Evolutionary conservation across 2,797 vertebrate species (phyloP).

Genomic region (Anabas testudineus): DNA sequence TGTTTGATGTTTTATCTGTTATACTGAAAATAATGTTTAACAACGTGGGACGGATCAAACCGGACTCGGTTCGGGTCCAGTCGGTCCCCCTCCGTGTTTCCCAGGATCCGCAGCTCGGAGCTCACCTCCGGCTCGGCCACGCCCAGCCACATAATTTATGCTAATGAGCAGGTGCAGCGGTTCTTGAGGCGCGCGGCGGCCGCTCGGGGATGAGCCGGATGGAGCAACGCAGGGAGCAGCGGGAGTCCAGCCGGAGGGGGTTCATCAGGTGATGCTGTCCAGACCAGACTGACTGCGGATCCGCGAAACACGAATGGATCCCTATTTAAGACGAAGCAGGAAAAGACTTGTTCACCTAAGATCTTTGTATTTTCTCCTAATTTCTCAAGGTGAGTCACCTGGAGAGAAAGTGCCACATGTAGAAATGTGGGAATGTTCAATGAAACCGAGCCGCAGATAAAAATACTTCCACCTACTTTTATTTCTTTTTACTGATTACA

Average conservation of each 20-base stretch:
- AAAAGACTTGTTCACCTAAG: slow-evolving; percentile 67
- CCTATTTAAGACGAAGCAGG: slow-evolving; percentile 71
- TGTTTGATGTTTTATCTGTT: no score
- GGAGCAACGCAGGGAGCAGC: slow-evolving; percentile 69
- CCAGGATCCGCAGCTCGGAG: not conserved
- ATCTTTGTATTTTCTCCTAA: slow-evolving; percentile 74
- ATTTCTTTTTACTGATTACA: slow-evolving; percentile 61
- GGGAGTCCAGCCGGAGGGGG: slow-evolving; percentile 64
- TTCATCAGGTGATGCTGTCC: slow-evolving; percentile 74
- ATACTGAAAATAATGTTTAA: no score
- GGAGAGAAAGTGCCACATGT: not conserved
- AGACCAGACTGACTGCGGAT: slow-evolving; percentile 75
- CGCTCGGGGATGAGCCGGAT: slow-evolving; percentile 65
- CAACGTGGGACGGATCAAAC: not conserved
- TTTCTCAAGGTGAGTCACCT: slow-evolving; percentile 83
- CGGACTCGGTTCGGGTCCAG: no score
- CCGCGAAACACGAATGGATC: slow-evolving; percentile 85
- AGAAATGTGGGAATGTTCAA: no score
- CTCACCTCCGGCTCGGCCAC: not conserved
- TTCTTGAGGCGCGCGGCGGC: slow-evolving; percentile 69
- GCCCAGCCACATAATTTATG: slow-evolving; percentile 81
- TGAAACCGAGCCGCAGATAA: no score
- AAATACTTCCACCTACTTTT: no score
- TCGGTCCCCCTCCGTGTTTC: no score
- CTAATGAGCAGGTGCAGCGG: slow-evolving; percentile 75